A percentile compares a stretch with the other conserved stretches of the same genome.
Evolutionary conservation across 2,113 vertebrate species (phyloP).

Genomic region (Zosterops borbonicus): DNA sequence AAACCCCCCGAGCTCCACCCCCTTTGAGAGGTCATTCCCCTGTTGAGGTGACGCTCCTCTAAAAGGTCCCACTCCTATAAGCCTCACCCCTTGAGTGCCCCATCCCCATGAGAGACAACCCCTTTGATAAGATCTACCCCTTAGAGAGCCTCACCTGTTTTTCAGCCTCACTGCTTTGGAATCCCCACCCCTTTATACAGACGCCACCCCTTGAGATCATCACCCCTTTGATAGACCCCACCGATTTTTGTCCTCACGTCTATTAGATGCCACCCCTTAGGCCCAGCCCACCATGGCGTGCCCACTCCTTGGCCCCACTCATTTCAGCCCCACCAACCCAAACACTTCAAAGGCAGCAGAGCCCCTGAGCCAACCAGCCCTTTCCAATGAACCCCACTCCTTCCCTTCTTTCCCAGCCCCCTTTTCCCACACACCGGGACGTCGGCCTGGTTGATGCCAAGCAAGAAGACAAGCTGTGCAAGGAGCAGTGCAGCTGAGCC

Average conservation of each 20-base stretch:
- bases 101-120: neutral
- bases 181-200: neutral
- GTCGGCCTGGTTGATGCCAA: conserved; percentile 93
- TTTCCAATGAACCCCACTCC: neutral
- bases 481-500: conserved; percentile 82
- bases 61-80: neutral
- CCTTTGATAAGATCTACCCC: neutral
- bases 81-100: neutral
- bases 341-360: neutral
- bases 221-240: neutral
- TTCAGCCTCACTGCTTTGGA: neutral
- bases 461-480: conserved; percentile 88
- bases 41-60: neutral
- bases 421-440: conserved; percentile 70
- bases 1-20: neutral
- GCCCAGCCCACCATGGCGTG: neutral
- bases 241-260: neutral
- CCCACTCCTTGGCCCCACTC: too few relatives aligned
- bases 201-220: neutral
- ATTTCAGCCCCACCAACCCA: neutral
- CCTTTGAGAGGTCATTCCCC: neutral
- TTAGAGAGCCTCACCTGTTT: neutral
- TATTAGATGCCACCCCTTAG: neutral
- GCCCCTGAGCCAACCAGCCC: neutral
- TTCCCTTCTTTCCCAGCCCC: conserved; percentile 31